Base-by-base conservation (phyloP, 2,113 vertebrate genomes). In the Lycaon pictus region DNA sequence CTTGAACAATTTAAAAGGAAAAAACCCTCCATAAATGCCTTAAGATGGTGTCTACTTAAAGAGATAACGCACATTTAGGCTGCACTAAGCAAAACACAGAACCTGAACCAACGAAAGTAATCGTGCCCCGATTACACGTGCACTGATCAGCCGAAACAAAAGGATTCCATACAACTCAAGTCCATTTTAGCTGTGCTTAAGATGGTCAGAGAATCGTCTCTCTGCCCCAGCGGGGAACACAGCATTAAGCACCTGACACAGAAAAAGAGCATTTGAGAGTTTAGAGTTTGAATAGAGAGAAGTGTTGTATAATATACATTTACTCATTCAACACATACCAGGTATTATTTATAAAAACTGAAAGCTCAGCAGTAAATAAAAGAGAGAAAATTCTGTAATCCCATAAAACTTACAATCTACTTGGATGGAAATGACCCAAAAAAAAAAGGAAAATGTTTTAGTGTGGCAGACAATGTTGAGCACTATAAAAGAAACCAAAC, bases 381-480 rank as follows among this genome's bases (percentile, higher is more conserved):
- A 96, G 32, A 71, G 43, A 88, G 23, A 77, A 96, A 76, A 96
- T 29, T 32, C 60, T 56, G 15, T 82, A 35, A 32, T 15, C 53
- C 90, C 48, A n/a, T 7, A 94, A 19, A 88, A 82, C 43, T 83
- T 87, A 95, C 72, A 93, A 67, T 63, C 71, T 76, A 56, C 12
- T 6, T 43, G 29, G 27, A 88, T 19, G n/a, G 43, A 87, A 90
- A 93, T 5, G 10, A 56, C 43, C n/a, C 69, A 81, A 97, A 43
- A 81, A 97, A 71, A 37, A 58, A 86, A 67, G 35, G 53, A 25
- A 85, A 85, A 89, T 12, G 51, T 56, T 56, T 79, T 76, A 29
- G 55, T 35, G 60, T 2, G 6, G 32, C 43, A 71, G 35, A 37
- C 0, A 32, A 60, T 19, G 23, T 11, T 84, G 11, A 56, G 22